These are phyloP conservation scores for Speoplatyrhinus poulsoni DNA, from an alignment of 2,113 vertebrate genomes.

Conservation along the genomic window DNA sequence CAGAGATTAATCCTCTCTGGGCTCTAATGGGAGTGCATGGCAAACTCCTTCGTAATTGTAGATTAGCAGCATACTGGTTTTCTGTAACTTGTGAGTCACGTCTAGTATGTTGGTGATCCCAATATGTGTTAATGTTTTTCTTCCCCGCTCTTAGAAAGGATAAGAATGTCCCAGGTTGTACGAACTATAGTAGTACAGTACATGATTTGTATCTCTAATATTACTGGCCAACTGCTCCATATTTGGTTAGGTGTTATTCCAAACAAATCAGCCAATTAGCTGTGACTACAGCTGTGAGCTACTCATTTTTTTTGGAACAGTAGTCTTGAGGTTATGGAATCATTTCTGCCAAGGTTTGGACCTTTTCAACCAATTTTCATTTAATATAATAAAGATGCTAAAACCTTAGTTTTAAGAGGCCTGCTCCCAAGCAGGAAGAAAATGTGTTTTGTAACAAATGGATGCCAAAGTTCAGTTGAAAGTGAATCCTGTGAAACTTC, in stretches of 20 bases:
- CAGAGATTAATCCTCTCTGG: slow-evolving; percentile 49
- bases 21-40: slow-evolving; percentile 28
- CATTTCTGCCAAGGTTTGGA: background rate
- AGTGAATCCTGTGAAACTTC: too few species aligned
- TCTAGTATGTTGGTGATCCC: background rate
- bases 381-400: too few species aligned
- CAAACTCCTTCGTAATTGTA: slow-evolving; percentile 27
- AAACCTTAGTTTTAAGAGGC: too few species aligned
- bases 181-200: too few species aligned
- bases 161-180: background rate
- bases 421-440: too few species aligned
- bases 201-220: background rate
- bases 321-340: background rate
- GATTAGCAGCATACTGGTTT: background rate
- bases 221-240: background rate
- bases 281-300: background rate
- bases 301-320: background rate
- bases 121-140: background rate
- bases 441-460: too few species aligned
- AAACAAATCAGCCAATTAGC: too few species aligned
- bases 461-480: too few species aligned
- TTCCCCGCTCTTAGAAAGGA: background rate
- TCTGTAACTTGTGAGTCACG: background rate
- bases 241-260: background rate
- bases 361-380: too few species aligned